Evolutionary conservation across 2,888 invertebrate genomes (phyloP).

Genomic region (Acleris laterana): DNA sequence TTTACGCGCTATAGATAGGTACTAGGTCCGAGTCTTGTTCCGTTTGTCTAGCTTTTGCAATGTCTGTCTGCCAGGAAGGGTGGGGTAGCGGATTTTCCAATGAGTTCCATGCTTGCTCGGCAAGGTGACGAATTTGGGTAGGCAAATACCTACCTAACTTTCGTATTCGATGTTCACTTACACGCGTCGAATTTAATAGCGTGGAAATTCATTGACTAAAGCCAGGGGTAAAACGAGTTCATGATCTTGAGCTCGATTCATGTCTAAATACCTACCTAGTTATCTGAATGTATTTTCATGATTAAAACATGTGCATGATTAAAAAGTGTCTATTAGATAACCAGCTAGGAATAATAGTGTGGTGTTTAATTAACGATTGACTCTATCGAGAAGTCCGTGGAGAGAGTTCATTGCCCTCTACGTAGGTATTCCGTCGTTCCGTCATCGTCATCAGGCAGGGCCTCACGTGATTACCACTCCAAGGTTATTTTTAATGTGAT

Average conservation of each 20-base stretch:
- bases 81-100: slow-evolving; percentile 28
- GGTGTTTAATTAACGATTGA: slow-evolving; percentile 25
- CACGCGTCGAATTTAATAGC: background rate
- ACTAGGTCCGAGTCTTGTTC: slow-evolving; percentile 23
- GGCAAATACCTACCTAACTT: background rate
- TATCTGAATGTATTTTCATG: background rate
- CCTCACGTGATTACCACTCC: slow-evolving; percentile 26
- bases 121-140: slow-evolving; percentile 16
- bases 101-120: slow-evolving; percentile 6
- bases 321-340: slow-evolving; percentile 4
- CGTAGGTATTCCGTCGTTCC: slow-evolving; percentile 11
- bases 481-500: slow-evolving; percentile 27
- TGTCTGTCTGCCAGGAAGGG: slow-evolving; percentile 23
- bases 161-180: background rate
- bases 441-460: slow-evolving; percentile 7
- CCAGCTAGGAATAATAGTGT: background rate
- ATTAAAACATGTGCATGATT: background rate
- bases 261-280: background rate
- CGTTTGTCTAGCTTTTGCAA: slow-evolving; percentile 36
- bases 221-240: background rate
- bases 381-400: slow-evolving; percentile 17
- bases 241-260: no score
- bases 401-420: slow-evolving; percentile 25
- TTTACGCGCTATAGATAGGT: slow-evolving; percentile 25
- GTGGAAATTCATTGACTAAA: slow-evolving; percentile 1